Evolutionary conservation across 2,888 invertebrate genomes (phyloP).

Genomic region (Eustalomyia histrio): DNA sequence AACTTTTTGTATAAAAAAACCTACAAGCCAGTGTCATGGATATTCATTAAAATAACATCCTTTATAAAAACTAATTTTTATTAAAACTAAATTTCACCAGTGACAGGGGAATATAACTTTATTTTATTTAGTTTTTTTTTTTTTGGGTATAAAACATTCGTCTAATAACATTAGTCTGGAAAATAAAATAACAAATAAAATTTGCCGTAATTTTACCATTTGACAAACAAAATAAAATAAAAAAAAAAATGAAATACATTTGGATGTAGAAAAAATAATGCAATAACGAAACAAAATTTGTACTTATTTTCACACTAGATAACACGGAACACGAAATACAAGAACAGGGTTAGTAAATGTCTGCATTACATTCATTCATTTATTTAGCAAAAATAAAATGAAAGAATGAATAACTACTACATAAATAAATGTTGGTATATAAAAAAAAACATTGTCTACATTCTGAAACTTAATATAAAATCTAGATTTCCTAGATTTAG

Average conservation of each 20-base stretch:
- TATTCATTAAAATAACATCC: constrained; percentile 39
- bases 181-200: neutral
- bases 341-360: constrained; percentile 27
- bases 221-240: constrained; percentile 24
- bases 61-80: neutral
- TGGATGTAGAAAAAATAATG: neutral
- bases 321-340: neutral
- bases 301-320: constrained; percentile 23
- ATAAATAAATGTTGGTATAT: neutral
- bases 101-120: neutral
- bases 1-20: no score
- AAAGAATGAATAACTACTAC: neutral
- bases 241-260: neutral
- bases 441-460: constrained; percentile 1
- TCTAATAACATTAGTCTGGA: constrained; percentile 60
- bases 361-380: constrained; percentile 32
- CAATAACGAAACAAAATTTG: constrained; percentile 14
- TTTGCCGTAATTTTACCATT: neutral
- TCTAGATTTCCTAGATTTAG: constrained; percentile 10
- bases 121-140: no score
- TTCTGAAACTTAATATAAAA: constrained; percentile 15
- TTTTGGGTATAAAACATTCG: constrained; percentile 26
- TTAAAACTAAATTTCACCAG: neutral
- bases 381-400: constrained; percentile 10
- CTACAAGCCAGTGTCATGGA: constrained; percentile 4